Evolutionary conservation across 2,888 invertebrate genomes (phyloP).

Genomic region (Latheticus oryzae): DNA sequence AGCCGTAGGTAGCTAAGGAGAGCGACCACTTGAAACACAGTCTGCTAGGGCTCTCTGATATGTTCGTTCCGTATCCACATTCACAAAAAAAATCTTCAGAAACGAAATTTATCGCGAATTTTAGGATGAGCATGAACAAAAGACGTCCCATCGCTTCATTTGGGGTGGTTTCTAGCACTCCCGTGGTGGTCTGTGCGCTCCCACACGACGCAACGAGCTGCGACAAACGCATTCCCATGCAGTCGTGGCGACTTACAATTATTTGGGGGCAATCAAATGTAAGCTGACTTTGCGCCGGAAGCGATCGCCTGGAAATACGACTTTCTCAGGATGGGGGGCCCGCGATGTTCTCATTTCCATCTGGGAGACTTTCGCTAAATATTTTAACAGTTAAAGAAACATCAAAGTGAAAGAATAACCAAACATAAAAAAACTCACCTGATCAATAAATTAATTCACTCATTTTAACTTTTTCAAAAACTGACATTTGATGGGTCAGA

Average conservation of each 20-base stretch:
- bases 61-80: conserved; percentile 4
- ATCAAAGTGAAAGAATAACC: too few species aligned
- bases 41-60: conserved; percentile 23
- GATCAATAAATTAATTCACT: too few species aligned
- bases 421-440: too few species aligned
- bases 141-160: conserved; percentile 39
- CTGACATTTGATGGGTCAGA: too few species aligned
- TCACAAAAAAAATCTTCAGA: conserved; percentile 15
- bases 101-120: conserved; percentile 24
- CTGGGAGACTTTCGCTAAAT: too few species aligned
- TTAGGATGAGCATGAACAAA: conserved; percentile 51
- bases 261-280: conserved; percentile 25
- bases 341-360: not conserved
- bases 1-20: conserved; percentile 58
- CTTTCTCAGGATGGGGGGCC: conserved; percentile 26
- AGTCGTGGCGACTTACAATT: conserved; percentile 16
- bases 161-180: conserved; percentile 43
- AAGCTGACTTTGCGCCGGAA: conserved; percentile 29
- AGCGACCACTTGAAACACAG: conserved; percentile 52
- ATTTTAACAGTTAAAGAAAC: too few species aligned
- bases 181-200: conserved; percentile 56
- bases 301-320: conserved; percentile 6
- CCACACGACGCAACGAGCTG: conserved; percentile 59
- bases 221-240: conserved; percentile 54
- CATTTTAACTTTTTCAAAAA: too few species aligned